These are phyloP conservation scores for Trichosurus vulpecula DNA, from an alignment of 2,797 vertebrate species.

Conservation along the genomic window DNA sequence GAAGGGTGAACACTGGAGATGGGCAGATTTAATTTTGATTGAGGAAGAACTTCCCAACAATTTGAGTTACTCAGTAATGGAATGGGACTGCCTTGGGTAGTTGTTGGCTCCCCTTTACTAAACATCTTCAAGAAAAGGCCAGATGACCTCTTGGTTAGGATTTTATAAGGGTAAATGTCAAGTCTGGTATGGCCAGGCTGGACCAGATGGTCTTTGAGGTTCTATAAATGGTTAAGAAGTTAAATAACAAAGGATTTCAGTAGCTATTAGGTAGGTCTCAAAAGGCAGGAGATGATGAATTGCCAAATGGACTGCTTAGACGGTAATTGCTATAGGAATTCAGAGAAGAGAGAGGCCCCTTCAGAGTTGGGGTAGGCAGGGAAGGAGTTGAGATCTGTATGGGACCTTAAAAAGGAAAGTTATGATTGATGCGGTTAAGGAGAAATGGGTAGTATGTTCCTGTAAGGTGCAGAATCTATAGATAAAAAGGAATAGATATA, in stretches of 20 bases:
- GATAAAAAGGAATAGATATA: not conserved
- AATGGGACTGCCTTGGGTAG: not conserved
- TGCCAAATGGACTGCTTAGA: not conserved
- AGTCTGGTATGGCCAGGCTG: not conserved
- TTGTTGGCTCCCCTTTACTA: not conserved
- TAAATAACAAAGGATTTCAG: not conserved
- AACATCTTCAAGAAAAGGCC: not conserved
- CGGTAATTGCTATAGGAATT: not conserved
- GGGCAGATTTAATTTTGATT: not conserved
- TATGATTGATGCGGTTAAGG: not conserved
- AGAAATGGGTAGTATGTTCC: not conserved
- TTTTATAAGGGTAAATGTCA: not conserved
- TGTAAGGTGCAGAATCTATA: not conserved
- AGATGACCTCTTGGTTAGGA: not conserved
- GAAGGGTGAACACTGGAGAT: not conserved
- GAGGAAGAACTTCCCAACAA: not conserved
- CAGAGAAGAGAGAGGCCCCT: not conserved
- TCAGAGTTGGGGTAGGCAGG: not conserved
- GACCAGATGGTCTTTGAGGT: not conserved
- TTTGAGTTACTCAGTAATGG: not conserved
- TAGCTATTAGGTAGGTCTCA: not conserved
- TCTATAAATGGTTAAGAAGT: not conserved
- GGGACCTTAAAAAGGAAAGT: not conserved
- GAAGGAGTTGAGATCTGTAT: not conserved
- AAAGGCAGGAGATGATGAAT: not conserved